These are phyloP conservation scores for Scaeva pyrastri DNA, from an alignment of 2,888 invertebrate genomes.

Conservation along the genomic window DNA sequence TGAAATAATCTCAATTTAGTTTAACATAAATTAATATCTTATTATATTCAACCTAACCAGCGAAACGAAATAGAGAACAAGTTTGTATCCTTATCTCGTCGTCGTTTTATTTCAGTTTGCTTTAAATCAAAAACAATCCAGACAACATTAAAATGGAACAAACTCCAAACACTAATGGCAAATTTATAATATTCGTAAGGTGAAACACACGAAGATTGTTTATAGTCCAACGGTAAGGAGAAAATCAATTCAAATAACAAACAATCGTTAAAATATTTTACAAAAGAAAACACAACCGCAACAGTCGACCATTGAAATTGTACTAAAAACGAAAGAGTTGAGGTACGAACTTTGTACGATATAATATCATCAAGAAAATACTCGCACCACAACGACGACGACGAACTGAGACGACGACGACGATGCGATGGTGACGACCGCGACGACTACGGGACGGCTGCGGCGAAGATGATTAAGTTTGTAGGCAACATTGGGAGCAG, in stretches of 20 bases:
- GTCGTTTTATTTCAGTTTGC: background rate
- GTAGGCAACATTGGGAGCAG: slow-evolving; percentile 21
- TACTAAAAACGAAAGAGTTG: slow-evolving; percentile 79
- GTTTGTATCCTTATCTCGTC: background rate
- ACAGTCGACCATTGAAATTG: slow-evolving; percentile 78
- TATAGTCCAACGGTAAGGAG: slow-evolving; percentile 62
- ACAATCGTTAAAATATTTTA: slow-evolving; percentile 16
- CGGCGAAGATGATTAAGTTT: slow-evolving; percentile 4
- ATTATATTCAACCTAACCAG: background rate
- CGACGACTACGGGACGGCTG: background rate
- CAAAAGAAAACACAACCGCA: slow-evolving; percentile 76
- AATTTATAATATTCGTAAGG: slow-evolving; percentile 24
- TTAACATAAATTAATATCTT: background rate
- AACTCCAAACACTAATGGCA: slow-evolving; percentile 27
- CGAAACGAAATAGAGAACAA: background rate
- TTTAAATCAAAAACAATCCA: background rate
- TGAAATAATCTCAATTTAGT: slow-evolving; percentile 22
- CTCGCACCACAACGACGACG: slow-evolving; percentile 24
- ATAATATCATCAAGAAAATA: slow-evolving; percentile 40
- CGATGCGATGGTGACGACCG: slow-evolving; percentile 9
- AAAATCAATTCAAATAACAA: slow-evolving; percentile 42
- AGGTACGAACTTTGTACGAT: slow-evolving; percentile 76
- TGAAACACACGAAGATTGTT: slow-evolving; percentile 58
- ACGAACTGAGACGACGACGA: slow-evolving; percentile 1
- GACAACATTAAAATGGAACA: slow-evolving; percentile 40